phyloP scores from a whole-genome alignment of 2,888 invertebrate genomes.

The Liodrosophila aerea region DNA sequence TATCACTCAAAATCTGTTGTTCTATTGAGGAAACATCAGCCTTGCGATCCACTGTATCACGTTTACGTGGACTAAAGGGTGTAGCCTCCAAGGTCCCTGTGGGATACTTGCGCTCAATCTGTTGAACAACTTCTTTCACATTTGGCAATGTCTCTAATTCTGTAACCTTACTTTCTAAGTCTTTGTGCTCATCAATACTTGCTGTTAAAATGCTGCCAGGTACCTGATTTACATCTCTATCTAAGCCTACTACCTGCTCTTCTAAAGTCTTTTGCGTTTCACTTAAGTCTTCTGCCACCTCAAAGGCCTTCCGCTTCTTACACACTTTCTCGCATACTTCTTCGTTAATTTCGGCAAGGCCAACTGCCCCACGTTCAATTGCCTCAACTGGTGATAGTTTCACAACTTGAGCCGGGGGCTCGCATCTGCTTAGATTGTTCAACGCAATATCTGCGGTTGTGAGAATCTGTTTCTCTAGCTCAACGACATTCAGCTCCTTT shows the following conservation, averaged over 20 bases:
- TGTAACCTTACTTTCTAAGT: conserved; percentile 51
- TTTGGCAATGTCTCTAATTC: conserved; percentile 80
- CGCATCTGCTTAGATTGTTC: conserved; percentile 53
- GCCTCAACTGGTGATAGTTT: conserved; percentile 65
- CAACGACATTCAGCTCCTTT: conserved; percentile 52
- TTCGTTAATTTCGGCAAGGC: conserved; percentile 63
- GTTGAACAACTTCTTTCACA: conserved; percentile 84
- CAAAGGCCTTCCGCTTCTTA: conserved; percentile 66
- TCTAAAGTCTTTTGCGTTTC: conserved; percentile 75
- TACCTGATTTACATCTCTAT: conserved; percentile 50
- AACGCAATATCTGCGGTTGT: conserved; percentile 66
- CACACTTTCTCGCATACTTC: conserved; percentile 79
- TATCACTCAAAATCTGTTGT: conserved; percentile 67
- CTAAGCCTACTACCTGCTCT: conserved; percentile 57
- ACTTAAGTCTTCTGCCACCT: conserved; percentile 68
- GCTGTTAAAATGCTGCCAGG: conserved; percentile 59
- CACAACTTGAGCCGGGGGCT: conserved; percentile 57
- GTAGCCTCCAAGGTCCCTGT: conserved; percentile 63
- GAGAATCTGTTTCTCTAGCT: conserved; percentile 73
- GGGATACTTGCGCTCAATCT: conserved; percentile 83
- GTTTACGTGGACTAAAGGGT: conserved; percentile 78
- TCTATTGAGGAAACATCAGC: conserved; percentile 61
- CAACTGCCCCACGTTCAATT: conserved; percentile 40
- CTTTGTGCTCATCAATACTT: conserved; percentile 46
- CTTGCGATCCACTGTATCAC: conserved; percentile 48